Conservation (phyloP, 1,140 invertebrate species). For the Hyposmocoma kahamanoa region DNA sequence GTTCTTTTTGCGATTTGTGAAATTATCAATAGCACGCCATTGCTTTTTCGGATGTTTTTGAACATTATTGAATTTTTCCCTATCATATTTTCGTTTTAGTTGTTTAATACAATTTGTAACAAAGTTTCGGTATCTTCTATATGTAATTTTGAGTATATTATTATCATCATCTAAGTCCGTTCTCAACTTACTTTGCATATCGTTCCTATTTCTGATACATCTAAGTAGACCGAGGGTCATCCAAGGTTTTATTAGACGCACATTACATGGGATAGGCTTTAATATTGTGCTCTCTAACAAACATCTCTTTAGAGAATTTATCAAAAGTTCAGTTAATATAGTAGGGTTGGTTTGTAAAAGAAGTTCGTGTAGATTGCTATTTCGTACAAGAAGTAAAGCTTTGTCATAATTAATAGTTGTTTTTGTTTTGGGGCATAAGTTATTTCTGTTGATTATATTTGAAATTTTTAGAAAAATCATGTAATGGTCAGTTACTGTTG, state of each 20-base stretch:
- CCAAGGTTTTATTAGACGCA: too few relatives aligned
- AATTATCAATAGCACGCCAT: conserved; percentile 7
- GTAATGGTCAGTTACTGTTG: not conserved
- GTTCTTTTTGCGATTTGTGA: conserved; percentile 5
- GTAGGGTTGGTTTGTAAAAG: not conserved
- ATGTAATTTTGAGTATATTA: too few relatives aligned
- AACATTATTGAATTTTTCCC: not conserved
- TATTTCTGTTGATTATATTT: not conserved
- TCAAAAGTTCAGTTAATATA: not conserved
- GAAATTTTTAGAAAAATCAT: not conserved
- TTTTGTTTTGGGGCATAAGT: not conserved
- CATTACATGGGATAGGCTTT: not conserved
- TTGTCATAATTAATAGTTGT: not conserved
- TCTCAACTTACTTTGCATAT: conserved; percentile 11
- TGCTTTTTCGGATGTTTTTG: not conserved
- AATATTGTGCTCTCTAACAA: not conserved
- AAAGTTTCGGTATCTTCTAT: conserved; percentile 16
- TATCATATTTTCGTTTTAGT: not conserved
- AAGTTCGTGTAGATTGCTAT: not conserved
- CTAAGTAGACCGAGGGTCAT: too few relatives aligned
- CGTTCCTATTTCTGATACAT: conserved; percentile 11
- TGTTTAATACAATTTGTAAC: conserved; percentile 13
- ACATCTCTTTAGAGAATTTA: not conserved
- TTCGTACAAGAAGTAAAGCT: not conserved
- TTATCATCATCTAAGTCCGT: conserved; percentile 7